Percentiles rank a stretch among this genome's conserved stretches.
phyloP scores from a whole-genome alignment of 2,797 vertebrate genomes.

The Diceros bicornis region DNA sequence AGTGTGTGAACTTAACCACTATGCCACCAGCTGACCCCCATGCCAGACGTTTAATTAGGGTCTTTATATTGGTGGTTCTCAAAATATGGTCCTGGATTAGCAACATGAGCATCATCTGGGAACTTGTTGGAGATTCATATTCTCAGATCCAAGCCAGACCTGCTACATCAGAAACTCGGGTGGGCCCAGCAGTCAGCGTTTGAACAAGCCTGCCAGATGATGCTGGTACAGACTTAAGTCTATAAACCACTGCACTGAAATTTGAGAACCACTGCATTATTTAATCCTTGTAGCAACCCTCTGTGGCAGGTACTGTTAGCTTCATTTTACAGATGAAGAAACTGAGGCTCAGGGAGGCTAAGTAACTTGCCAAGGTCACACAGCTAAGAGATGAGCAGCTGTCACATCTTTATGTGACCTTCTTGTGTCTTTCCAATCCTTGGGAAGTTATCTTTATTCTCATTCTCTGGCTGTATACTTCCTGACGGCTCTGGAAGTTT shows the following conservation, averaged over 20 bases:
- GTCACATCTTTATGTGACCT: not conserved
- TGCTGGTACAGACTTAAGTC: not conserved
- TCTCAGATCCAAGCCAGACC: not conserved
- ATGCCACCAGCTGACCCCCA: too few relatives aligned
- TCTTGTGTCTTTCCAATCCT: not conserved
- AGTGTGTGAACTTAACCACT: too few relatives aligned
- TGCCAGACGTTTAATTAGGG: not conserved
- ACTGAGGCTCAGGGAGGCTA: not conserved
- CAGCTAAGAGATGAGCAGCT: not conserved
- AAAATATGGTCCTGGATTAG: not conserved
- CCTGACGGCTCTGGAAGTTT: not conserved
- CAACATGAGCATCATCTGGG: not conserved
- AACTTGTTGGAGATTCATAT: not conserved
- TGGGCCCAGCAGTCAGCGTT: not conserved
- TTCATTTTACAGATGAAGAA: not conserved
- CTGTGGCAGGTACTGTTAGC: not conserved
- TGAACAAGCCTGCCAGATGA: not conserved
- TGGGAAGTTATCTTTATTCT: not conserved
- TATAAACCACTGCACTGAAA: not conserved
- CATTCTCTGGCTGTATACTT: not conserved
- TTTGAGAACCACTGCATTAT: not conserved
- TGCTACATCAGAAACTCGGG: not conserved
- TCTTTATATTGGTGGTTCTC: not conserved
- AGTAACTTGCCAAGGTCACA: not conserved
- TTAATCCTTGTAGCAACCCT: not conserved